Percentiles rank a stretch among this genome's conserved stretches.
These are phyloP conservation scores for Campopleginae sp. DNA, from an alignment of 2,888 invertebrate species.

Conservation along the genomic window DNA sequence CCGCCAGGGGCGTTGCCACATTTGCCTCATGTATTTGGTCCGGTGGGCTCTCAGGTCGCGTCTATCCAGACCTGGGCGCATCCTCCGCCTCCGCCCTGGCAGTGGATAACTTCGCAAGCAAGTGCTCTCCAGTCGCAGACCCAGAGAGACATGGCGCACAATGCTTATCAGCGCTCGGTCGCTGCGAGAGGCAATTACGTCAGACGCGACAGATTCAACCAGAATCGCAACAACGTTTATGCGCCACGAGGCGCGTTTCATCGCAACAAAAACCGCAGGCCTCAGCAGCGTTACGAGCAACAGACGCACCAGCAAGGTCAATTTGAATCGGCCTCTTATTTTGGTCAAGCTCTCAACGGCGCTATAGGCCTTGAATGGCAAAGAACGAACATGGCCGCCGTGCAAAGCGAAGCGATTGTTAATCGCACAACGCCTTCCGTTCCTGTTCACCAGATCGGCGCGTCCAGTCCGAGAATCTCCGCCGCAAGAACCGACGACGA, in stretches of 20 bases:
- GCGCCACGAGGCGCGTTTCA: constrained; percentile 80
- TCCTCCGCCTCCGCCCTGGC: constrained; percentile 78
- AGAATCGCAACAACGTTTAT: constrained; percentile 79
- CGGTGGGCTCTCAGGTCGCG: constrained; percentile 79
- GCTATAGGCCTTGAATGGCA: constrained; percentile 80
- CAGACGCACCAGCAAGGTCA: constrained; percentile 70
- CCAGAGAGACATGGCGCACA: constrained; percentile 73
- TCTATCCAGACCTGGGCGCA: constrained; percentile 80
- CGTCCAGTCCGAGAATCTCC: constrained; percentile 69
- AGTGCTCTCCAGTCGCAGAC: constrained; percentile 76
- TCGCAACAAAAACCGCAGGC: constrained; percentile 78
- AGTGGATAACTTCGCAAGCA: constrained; percentile 81
- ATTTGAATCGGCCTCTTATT: constrained; percentile 78
- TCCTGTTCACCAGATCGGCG: constrained; percentile 74
- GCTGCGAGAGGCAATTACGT: constrained; percentile 77
- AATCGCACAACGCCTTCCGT: constrained; percentile 77
- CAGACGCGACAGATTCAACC: constrained; percentile 79
- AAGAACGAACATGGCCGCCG: constrained; percentile 74
- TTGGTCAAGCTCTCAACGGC: constrained; percentile 74
- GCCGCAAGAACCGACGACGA: constrained; percentile 75
- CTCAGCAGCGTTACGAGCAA: constrained; percentile 76
- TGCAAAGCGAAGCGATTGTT: constrained; percentile 75
- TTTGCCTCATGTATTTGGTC: constrained; percentile 78
- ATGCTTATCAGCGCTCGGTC: constrained; percentile 78
- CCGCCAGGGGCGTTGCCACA: constrained; percentile 80